These are phyloP conservation scores for Apamea crenata DNA, from an alignment of 2,888 invertebrate species.

Conservation along the genomic window DNA sequence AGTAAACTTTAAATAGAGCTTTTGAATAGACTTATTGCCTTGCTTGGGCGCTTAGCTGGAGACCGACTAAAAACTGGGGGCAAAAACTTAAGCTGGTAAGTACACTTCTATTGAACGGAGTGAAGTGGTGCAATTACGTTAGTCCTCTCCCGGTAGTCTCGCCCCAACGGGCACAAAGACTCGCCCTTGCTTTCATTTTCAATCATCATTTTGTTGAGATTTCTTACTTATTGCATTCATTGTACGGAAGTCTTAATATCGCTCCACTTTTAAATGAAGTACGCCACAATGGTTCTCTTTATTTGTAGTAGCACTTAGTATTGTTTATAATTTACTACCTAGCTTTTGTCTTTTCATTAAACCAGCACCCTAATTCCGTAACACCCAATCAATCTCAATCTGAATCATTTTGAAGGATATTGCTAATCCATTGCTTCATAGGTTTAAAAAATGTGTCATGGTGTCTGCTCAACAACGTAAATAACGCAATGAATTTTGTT, in stretches of 20 bases:
- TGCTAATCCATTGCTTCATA: too few relatives aligned
- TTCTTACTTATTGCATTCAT: slow-evolving; percentile 68
- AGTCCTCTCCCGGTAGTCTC: slow-evolving; percentile 63
- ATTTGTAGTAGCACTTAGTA: slow-evolving; percentile 30
- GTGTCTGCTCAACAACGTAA: too few relatives aligned
- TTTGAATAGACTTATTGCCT: slow-evolving; percentile 71
- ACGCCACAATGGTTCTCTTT: slow-evolving; percentile 25
- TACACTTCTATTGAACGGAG: slow-evolving; percentile 68
- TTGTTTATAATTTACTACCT: background rate
- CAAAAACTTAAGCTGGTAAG: slow-evolving; percentile 71
- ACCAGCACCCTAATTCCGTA: too few relatives aligned
- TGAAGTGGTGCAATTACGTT: slow-evolving; percentile 73
- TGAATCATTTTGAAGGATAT: too few relatives aligned
- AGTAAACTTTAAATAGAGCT: slow-evolving; percentile 75
- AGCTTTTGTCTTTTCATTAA: slow-evolving; percentile 12
- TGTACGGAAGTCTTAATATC: slow-evolving; percentile 58
- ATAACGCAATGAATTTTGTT: too few relatives aligned
- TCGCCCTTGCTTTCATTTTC: slow-evolving; percentile 71
- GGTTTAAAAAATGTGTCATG: too few relatives aligned
- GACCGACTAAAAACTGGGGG: slow-evolving; percentile 64
- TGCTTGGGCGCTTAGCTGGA: slow-evolving; percentile 57
- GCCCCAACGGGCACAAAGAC: slow-evolving; percentile 65
- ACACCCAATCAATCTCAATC: too few relatives aligned
- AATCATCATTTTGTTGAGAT: slow-evolving; percentile 69
- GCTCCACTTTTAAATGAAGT: slow-evolving; percentile 45